phyloP scores from a whole-genome alignment of 1,140 invertebrate genomes.

The Eriosoma lanigerum region DNA sequence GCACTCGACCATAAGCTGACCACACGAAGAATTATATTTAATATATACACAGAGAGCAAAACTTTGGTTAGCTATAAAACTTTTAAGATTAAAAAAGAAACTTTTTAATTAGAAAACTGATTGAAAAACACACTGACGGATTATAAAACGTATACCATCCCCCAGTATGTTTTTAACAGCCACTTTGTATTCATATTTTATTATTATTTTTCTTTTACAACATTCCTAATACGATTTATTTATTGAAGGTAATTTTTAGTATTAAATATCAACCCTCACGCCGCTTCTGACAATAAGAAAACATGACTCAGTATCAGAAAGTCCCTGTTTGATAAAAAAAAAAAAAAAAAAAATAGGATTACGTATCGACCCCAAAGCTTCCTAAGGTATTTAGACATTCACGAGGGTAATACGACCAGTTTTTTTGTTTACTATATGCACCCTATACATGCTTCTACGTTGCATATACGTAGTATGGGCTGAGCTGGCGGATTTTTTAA shows the following conservation, averaged over 20 bases:
- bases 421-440: slow-evolving; percentile 11
- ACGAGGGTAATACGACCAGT: slow-evolving; percentile 44
- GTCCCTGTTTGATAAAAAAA: slow-evolving; percentile 36
- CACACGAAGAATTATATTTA: slow-evolving; percentile 14
- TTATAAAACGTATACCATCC: slow-evolving; percentile 10
- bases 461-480: slow-evolving; percentile 14
- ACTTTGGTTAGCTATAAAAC: slow-evolving; percentile 8
- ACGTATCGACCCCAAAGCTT: slow-evolving; percentile 50
- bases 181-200: slow-evolving; percentile 1
- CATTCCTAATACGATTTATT: slow-evolving; percentile 24
- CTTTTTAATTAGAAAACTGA: slow-evolving; percentile 31
- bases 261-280: slow-evolving; percentile 15
- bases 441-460: slow-evolving; percentile 40
- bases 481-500: slow-evolving; percentile 47
- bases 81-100: slow-evolving; percentile 22
- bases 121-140: not conserved
- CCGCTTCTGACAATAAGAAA: slow-evolving; percentile 42
- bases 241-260: slow-evolving; percentile 24
- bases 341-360: slow-evolving; percentile 50
- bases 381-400: slow-evolving; percentile 51
- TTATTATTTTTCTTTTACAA: not conserved
- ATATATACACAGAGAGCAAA: not conserved
- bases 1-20: slow-evolving; percentile 29
- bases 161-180: not conserved
- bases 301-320: slow-evolving; percentile 48